Conservation (phyloP, 2,797 vertebrate genomes). For the Uromys caudimaculatus region DNA sequence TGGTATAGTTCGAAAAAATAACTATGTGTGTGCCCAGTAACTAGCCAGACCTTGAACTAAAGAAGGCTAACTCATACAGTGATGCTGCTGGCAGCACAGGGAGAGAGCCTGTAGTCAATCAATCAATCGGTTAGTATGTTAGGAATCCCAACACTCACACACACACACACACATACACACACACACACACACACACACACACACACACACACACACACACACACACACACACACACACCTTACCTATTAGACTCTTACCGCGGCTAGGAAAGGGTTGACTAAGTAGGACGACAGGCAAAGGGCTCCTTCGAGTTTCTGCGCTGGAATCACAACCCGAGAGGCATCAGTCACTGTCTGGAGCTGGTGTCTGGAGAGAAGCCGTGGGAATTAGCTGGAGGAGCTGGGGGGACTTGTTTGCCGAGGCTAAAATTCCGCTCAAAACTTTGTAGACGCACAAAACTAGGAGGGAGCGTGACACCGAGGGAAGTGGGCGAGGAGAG, state of each 20-base stretch:
- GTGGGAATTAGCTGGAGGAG: conserved; percentile 68
- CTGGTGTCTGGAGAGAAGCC: conserved; percentile 60
- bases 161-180: background rate
- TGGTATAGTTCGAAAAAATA: conserved; percentile 15
- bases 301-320: conserved; percentile 79
- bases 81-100: background rate
- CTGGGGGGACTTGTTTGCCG: conserved; percentile 79
- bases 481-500: conserved; percentile 67
- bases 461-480: conserved; percentile 78
- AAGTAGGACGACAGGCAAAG: conserved; percentile 64
- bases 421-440: conserved; percentile 82
- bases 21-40: background rate
- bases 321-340: conserved; percentile 83
- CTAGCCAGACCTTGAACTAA: conserved; percentile 42
- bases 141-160: background rate
- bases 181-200: background rate
- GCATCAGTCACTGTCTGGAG: conserved; percentile 80
- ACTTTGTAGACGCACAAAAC: conserved; percentile 85
- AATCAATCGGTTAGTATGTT: background rate
- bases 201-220: background rate
- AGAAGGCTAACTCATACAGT: background rate
- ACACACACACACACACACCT: conserved; percentile 1
- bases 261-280: conserved; percentile 75
- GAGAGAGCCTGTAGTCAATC: background rate
- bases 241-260: conserved; percentile 84